Evolutionary conservation across 2,888 invertebrate genomes (phyloP).

Genomic region (Folsomia manolachei): DNA sequence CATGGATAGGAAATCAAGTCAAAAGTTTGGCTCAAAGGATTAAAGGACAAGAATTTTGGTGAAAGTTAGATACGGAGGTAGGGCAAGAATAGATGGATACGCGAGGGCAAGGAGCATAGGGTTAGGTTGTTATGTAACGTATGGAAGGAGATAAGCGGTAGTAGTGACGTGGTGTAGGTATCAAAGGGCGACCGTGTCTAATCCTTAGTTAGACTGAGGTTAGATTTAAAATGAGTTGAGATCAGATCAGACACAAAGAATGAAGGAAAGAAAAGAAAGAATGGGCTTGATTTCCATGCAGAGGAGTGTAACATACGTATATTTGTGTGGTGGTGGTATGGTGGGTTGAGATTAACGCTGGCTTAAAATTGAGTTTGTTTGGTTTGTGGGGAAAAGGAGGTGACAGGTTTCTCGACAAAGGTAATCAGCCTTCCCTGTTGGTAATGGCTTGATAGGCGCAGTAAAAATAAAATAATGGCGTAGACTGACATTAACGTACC

Average conservation of each 20-base stretch:
- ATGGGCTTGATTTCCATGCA: not conserved
- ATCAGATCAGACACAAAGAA: not conserved
- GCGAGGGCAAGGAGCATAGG: no score
- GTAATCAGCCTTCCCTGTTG: conserved; percentile 19
- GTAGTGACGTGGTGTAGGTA: not conserved
- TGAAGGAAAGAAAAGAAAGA: not conserved
- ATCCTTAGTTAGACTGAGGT: not conserved
- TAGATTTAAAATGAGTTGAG: not conserved
- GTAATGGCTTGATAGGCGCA: conserved; percentile 41
- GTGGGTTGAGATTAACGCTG: not conserved
- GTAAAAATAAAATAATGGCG: conserved; percentile 44
- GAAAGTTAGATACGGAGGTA: not conserved
- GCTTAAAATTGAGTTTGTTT: conserved; percentile 5
- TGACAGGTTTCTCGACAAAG: conserved; percentile 9
- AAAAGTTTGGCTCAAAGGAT: conserved; percentile 11
- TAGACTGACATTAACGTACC: conserved; percentile 40
- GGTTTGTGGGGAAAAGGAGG: not conserved
- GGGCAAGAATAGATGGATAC: not conserved
- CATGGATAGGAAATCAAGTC: conserved; percentile 4
- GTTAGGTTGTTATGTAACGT: not conserved
- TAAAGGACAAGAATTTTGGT: not conserved
- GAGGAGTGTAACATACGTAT: not conserved
- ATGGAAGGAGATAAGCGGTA: not conserved
- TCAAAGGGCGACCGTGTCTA: not conserved
- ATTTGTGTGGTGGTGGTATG: not conserved